phyloP scores from a whole-genome alignment of 2,888 invertebrate genomes.

The Lasioglossum villosulum region DNA sequence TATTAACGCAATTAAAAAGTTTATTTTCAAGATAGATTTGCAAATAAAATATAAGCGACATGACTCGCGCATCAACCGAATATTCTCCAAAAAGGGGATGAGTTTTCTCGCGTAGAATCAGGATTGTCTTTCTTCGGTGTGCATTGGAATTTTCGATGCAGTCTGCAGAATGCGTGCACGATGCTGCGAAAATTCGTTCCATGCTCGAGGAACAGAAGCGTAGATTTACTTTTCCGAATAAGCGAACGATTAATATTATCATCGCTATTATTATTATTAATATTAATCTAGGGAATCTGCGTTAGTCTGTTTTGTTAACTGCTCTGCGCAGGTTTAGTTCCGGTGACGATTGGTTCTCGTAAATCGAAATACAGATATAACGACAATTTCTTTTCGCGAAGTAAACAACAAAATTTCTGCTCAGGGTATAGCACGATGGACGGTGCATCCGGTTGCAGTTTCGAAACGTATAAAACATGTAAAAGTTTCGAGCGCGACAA shows the following conservation, averaged over 20 bases:
- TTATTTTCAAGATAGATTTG: not conserved
- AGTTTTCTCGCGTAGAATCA: not conserved
- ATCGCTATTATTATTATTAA: slow-evolving; percentile 46
- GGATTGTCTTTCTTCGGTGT: not conserved
- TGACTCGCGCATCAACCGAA: not conserved
- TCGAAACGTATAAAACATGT: not conserved
- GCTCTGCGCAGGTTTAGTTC: slow-evolving; percentile 66
- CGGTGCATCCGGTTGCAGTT: not conserved
- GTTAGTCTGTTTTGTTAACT: slow-evolving; percentile 70
- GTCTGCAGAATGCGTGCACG: slow-evolving; percentile 28
- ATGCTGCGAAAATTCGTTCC: slow-evolving; percentile 50
- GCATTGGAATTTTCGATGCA: not conserved
- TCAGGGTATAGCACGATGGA: not conserved
- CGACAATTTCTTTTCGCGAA: not conserved
- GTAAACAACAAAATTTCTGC: not conserved
- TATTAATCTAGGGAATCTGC: slow-evolving; percentile 48
- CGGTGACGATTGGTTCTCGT: slow-evolving; percentile 56
- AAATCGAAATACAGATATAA: not conserved
- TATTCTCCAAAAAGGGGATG: not conserved
- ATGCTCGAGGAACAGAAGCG: slow-evolving; percentile 42
- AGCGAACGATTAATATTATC: slow-evolving; percentile 45
- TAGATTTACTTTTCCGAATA: slow-evolving; percentile 58
- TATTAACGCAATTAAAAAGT: not conserved
- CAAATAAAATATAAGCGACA: not conserved
- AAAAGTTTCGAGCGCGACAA: slow-evolving; percentile 11